Evolutionary conservation across 2,113 vertebrate genomes (phyloP).

Genomic region (Ramphastos sulfuratus): DNA sequence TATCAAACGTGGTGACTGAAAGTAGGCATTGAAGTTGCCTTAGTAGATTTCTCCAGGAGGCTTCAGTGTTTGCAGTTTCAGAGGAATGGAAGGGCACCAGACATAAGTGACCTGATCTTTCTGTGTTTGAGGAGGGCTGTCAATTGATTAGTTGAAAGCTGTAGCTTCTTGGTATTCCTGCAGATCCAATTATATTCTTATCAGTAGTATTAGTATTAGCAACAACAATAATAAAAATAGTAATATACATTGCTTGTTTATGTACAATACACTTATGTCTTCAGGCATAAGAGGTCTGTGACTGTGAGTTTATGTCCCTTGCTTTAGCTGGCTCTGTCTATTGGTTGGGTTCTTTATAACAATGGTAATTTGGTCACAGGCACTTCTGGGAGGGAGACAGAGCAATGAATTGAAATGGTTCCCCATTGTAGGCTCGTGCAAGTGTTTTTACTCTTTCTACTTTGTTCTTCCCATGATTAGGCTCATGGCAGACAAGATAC

Average conservation of each 20-base stretch:
- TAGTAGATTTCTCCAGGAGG: not conserved
- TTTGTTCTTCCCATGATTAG: not conserved
- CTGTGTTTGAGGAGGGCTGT: not conserved
- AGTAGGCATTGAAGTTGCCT: not conserved
- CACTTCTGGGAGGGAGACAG: not conserved
- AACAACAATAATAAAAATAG: too few relatives aligned
- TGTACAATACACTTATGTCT: not conserved
- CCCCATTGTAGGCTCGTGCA: not conserved
- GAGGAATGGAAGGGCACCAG: not conserved
- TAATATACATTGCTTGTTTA: not conserved
- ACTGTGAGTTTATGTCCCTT: not conserved
- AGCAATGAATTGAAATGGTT: not conserved
- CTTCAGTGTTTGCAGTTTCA: not conserved
- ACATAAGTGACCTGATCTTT: not conserved
- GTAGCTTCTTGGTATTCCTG: not conserved
- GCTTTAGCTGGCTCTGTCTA: not conserved
- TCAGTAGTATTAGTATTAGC: not conserved
- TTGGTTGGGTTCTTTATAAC: not conserved
- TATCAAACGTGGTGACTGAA: constrained; percentile 21
- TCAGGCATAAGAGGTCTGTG: not conserved
- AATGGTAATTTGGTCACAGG: not conserved
- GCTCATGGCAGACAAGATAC: not conserved
- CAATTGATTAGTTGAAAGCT: not conserved
- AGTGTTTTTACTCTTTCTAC: not conserved
- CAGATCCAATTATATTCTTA: not conserved